phyloP scores from a whole-genome alignment of 2,888 invertebrate genomes.

The Caradrina kadenii region DNA sequence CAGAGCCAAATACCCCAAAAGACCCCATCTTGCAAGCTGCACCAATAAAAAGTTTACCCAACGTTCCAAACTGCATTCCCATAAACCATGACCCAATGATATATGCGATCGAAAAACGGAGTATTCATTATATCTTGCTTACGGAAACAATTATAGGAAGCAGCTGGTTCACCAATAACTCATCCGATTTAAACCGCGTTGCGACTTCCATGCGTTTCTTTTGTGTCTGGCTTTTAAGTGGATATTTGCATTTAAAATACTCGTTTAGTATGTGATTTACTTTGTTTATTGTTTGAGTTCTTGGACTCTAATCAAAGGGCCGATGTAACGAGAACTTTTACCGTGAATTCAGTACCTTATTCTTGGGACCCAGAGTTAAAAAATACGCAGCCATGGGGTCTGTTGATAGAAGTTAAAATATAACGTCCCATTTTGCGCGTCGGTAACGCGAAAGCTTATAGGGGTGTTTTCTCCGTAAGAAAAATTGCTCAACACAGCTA shows the following conservation, averaged over 20 bases:
- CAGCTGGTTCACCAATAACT: slow-evolving; percentile 68
- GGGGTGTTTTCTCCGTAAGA: too few relatives aligned
- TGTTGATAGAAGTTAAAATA: too few relatives aligned
- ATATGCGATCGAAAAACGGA: slow-evolving; percentile 60
- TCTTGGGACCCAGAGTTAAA: too few relatives aligned
- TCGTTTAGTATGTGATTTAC: slow-evolving; percentile 32
- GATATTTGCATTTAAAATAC: slow-evolving; percentile 47
- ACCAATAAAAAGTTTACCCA: neutral
- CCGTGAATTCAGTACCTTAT: too few relatives aligned
- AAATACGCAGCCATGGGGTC: too few relatives aligned
- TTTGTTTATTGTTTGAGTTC: slow-evolving; percentile 1
- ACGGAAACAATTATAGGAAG: slow-evolving; percentile 72
- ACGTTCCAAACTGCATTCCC: slow-evolving; percentile 15
- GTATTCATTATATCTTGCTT: slow-evolving; percentile 69
- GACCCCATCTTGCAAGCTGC: neutral
- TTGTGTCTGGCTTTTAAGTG: slow-evolving; percentile 56
- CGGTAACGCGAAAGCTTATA: too few relatives aligned
- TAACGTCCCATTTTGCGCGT: too few relatives aligned
- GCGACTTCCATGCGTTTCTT: slow-evolving; percentile 55
- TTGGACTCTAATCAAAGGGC: neutral
- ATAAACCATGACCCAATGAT: slow-evolving; percentile 43
- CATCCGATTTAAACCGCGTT: slow-evolving; percentile 64
- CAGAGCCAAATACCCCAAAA: too few relatives aligned
- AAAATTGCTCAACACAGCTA: too few relatives aligned
- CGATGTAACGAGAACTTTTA: too few relatives aligned